A percentile compares a stretch with the other conserved stretches of the same genome.
These are phyloP conservation scores for Silurus meridionalis DNA, from an alignment of 2,113 vertebrate species.

Conservation along the genomic window DNA sequence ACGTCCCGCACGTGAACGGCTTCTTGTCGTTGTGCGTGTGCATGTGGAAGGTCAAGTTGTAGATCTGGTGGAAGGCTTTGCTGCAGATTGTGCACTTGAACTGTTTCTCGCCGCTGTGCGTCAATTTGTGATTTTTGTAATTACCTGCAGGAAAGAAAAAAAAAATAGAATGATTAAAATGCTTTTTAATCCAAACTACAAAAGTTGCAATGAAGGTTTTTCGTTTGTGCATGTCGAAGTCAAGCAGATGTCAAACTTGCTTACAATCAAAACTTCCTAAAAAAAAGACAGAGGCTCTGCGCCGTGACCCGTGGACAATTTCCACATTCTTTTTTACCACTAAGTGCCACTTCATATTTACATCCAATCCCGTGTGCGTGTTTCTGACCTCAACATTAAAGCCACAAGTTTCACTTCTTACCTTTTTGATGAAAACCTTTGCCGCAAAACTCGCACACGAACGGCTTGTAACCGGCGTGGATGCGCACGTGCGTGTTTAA, in stretches of 20 bases:
- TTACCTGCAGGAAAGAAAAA: conserved; percentile 57
- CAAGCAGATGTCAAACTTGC: conserved; percentile 91
- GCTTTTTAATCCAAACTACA: not conserved
- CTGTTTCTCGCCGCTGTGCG: conserved; percentile 90
- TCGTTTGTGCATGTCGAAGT: conserved; percentile 73
- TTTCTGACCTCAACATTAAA: not conserved
- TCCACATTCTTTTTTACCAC: conserved; percentile 66
- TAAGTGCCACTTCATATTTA: conserved; percentile 73
- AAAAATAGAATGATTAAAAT: conserved; percentile 26
- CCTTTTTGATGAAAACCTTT: conserved; percentile 99
- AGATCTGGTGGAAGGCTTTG: conserved; percentile 91
- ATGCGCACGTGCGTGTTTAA: conserved; percentile 97
- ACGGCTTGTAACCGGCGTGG: conserved; percentile 97
- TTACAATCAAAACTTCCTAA: conserved; percentile 75
- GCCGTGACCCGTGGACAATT: conserved; percentile 80
- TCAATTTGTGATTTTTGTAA: conserved; percentile 91
- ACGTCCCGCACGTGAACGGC: conserved; percentile 86
- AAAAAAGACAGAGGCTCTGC: conserved; percentile 69
- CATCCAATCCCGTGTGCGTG: conserved; percentile 45
- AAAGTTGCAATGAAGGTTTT: conserved; percentile 55
- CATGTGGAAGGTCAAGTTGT: conserved; percentile 91
- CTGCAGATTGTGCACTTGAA: conserved; percentile 89
- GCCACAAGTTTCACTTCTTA: conserved; percentile 60
- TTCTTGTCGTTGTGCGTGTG: conserved; percentile 94
- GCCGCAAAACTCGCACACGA: conserved; percentile 97